Percentiles rank a stretch among this genome's conserved stretches.
phyloP scores from a whole-genome alignment of 1,140 invertebrate species.

The Ips nitidus region DNA sequence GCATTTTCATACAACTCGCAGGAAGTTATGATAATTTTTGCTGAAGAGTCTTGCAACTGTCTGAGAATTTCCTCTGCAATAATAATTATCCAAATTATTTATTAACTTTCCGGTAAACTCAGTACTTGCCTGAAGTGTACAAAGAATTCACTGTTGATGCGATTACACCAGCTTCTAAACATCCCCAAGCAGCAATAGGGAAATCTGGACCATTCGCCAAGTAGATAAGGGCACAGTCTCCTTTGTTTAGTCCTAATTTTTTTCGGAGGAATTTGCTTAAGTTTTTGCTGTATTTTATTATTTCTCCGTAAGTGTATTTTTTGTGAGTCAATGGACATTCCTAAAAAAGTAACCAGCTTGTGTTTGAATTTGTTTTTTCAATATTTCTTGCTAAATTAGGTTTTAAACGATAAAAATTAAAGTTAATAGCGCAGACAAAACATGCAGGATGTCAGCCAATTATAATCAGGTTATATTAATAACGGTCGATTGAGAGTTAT shows the following conservation, averaged over 20 bases:
- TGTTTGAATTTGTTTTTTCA: neutral
- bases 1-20: conserved; percentile 56
- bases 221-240: conserved; percentile 71
- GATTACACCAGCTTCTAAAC: conserved; percentile 67
- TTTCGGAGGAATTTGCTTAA: conserved; percentile 68
- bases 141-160: conserved; percentile 79
- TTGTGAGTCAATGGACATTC: conserved; percentile 69
- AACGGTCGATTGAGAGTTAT: neutral
- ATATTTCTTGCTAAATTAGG: neutral
- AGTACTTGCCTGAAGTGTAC: conserved; percentile 66
- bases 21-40: conserved; percentile 69
- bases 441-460: neutral
- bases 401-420: neutral
- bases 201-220: conserved; percentile 80
- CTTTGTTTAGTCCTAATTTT: conserved; percentile 65
- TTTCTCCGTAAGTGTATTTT: conserved; percentile 69
- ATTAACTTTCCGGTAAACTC: neutral
- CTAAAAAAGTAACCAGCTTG: conserved; percentile 53
- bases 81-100: conserved; percentile 10
- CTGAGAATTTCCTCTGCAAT: conserved; percentile 73
- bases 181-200: conserved; percentile 66
- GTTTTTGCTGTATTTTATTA: conserved; percentile 63
- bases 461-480: neutral
- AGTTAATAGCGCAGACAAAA: neutral
- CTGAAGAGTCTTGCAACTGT: conserved; percentile 66